Conservation (phyloP, 2,113 vertebrate genomes). For the Atlantisia rogersi region DNA sequence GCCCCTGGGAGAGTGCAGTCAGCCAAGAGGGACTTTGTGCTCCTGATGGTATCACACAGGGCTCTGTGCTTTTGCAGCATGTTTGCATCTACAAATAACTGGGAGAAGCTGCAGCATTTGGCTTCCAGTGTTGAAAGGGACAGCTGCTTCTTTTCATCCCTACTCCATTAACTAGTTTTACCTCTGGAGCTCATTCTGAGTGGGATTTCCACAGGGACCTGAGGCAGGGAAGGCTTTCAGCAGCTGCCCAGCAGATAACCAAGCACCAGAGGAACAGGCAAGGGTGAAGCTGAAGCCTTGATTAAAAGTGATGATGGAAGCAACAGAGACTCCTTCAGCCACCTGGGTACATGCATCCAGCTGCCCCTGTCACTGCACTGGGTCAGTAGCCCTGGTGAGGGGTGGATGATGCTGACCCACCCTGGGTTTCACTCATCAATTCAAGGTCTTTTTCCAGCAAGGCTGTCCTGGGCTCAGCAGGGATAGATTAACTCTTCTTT, state of each 20-base stretch:
- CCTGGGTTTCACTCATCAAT: not conserved
- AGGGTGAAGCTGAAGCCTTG: not conserved
- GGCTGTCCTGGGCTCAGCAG: too few species aligned
- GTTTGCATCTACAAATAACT: not conserved
- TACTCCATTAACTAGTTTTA: not conserved
- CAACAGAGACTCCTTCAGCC: not conserved
- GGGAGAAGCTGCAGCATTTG: not conserved
- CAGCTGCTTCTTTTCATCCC: not conserved
- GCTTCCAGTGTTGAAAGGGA: not conserved
- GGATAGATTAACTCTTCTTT: too few species aligned
- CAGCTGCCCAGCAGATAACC: not conserved
- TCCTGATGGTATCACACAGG: accelerated
- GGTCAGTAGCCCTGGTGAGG: not conserved
- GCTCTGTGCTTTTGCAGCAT: not conserved
- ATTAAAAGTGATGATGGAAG: not conserved
- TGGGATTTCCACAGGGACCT: not conserved
- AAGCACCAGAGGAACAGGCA: not conserved
- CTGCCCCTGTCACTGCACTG: too few species aligned
- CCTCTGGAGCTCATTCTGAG: not conserved
- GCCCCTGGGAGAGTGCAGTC: not conserved
- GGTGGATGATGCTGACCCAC: not conserved
- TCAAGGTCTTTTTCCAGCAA: not conserved
- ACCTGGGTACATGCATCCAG: not conserved
- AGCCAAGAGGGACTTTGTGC: not conserved
- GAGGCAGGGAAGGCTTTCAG: not conserved